Evolutionary conservation across 2,888 invertebrate species (phyloP).

Genomic region (Kryphioiulus occultus): DNA sequence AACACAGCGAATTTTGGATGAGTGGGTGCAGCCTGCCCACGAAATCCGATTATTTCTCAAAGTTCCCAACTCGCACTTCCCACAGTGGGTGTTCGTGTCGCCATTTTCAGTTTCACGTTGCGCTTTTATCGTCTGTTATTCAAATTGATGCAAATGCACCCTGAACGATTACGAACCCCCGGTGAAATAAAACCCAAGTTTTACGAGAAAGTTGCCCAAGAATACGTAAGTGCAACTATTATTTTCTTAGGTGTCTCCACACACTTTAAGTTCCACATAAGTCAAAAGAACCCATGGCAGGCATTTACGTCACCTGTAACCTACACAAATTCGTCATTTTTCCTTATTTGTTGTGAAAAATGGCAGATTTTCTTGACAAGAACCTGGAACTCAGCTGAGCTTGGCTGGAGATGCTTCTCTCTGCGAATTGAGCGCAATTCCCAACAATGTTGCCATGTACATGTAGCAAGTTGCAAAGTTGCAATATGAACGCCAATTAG

Average conservation of each 20-base stretch:
- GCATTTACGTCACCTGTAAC: not conserved
- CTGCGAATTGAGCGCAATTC: no score
- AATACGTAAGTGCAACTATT: not conserved
- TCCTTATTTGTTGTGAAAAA: not conserved
- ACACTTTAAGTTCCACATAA: no score
- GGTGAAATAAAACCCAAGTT: not conserved
- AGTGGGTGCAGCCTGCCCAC: slow-evolving; percentile 4
- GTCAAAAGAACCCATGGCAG: no score
- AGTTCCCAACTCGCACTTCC: not conserved
- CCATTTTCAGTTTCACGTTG: not conserved
- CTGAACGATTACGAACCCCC: not conserved
- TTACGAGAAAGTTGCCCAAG: not conserved
- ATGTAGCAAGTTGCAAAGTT: no score
- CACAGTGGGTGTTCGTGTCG: not conserved
- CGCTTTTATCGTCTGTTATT: slow-evolving; percentile 17
- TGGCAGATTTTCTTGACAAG: not conserved
- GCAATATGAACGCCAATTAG: not conserved
- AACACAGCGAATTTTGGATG: not conserved
- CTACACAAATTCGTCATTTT: slow-evolving; percentile 2
- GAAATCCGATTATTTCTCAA: not conserved
- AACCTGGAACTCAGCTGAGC: no score
- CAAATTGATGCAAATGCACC: slow-evolving; percentile 13
- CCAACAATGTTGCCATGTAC: no score
- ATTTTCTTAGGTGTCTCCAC: not conserved
- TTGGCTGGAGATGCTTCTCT: no score